Percentiles rank a stretch among this genome's conserved stretches.
phyloP scores from a whole-genome alignment of 2,888 invertebrate species.

The Diadegma fenestrale region DNA sequence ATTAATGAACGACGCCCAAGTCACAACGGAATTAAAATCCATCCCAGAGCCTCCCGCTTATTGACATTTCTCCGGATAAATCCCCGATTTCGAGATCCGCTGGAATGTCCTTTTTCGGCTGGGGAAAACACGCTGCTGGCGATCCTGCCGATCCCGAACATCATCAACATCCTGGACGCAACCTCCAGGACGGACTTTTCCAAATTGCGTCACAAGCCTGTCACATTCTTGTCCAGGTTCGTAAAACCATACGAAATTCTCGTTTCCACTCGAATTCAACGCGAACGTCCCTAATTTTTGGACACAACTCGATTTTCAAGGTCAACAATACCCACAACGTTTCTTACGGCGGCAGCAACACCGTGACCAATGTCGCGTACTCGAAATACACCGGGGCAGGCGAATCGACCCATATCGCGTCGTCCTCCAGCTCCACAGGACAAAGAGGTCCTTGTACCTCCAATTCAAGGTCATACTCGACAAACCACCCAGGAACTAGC shows the following conservation, averaged over 20 bases:
- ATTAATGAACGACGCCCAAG: not conserved
- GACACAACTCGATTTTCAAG: conserved; percentile 66
- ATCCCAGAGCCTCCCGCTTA: not conserved
- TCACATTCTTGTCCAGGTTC: conserved; percentile 90
- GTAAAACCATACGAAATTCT: no score
- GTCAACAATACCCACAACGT: conserved; percentile 90
- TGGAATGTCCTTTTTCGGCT: conserved; percentile 81
- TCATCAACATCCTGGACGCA: conserved; percentile 83
- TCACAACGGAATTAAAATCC: not conserved
- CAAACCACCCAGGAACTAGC: conserved; percentile 66
- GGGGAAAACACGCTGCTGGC: conserved; percentile 75
- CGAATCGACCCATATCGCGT: conserved; percentile 61
- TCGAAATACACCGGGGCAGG: conserved; percentile 76
- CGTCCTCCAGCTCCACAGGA: conserved; percentile 68
- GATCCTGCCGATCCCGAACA: conserved; percentile 68
- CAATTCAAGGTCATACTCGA: conserved; percentile 67
- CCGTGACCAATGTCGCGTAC: conserved; percentile 87
- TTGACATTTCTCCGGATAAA: not conserved
- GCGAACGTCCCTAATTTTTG: not conserved
- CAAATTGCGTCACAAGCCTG: conserved; percentile 93
- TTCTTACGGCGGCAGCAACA: conserved; percentile 87
- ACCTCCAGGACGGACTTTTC: conserved; percentile 91
- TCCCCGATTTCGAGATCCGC: not conserved
- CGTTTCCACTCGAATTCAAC: no score
- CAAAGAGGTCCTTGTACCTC: conserved; percentile 67